Conservation (phyloP, 92 coral and sea anemone species). For the Actinernus sp. region DNA sequence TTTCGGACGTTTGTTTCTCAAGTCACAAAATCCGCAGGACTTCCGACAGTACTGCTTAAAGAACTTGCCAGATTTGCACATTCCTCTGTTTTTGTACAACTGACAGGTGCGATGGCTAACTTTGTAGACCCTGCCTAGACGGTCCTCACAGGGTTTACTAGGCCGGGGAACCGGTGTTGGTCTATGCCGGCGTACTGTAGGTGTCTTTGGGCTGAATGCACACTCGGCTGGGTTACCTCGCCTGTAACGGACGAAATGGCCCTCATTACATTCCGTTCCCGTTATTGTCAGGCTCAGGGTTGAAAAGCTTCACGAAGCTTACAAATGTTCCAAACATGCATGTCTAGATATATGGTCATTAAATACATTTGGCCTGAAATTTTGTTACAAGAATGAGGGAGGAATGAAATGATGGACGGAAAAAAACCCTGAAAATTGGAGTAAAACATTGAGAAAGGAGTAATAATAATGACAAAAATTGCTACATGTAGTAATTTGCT, state of each 20-base stretch:
- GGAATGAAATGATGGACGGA: too few species aligned
- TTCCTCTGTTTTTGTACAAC: not conserved
- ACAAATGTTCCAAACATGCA: too few species aligned
- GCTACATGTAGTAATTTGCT: not conserved
- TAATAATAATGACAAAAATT: too few species aligned
- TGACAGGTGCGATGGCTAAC: slow-evolving; percentile 11
- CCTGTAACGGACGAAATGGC: too few species aligned
- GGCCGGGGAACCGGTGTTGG: not conserved
- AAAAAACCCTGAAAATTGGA: too few species aligned
- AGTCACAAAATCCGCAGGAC: slow-evolving; percentile 14
- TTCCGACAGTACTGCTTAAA: slow-evolving; percentile 11
- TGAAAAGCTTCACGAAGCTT: too few species aligned
- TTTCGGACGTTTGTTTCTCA: not conserved
- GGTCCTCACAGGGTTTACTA: slow-evolving; percentile 3
- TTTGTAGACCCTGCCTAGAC: slow-evolving; percentile 3
- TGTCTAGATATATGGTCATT: too few species aligned
- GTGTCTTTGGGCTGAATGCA: not conserved
- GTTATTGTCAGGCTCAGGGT: too few species aligned
- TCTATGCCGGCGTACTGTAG: not conserved
- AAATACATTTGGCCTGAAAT: too few species aligned
- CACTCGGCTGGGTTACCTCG: slow-evolving; percentile 45
- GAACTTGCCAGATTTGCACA: not conserved
- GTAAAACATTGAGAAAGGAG: too few species aligned
- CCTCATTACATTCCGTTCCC: too few species aligned
- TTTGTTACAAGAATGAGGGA: too few species aligned